Evolutionary conservation across 2,888 invertebrate genomes (phyloP).

Genomic region (Napeogenes sylphis): DNA sequence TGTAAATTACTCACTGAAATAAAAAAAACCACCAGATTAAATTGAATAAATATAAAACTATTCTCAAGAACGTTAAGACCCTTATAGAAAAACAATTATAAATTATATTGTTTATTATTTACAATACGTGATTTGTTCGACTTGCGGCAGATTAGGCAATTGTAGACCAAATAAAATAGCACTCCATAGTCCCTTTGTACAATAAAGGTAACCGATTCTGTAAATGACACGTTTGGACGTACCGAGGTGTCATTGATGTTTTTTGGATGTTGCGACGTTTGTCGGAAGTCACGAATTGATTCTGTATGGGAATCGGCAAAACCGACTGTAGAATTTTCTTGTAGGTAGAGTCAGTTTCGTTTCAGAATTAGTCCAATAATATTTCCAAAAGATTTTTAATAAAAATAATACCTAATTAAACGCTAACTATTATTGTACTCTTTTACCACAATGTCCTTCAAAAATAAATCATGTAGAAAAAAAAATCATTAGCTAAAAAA

Average conservation of each 20-base stretch:
- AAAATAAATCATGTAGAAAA: too few species aligned
- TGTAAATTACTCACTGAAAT: not conserved
- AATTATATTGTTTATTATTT: too few species aligned
- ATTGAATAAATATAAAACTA: too few species aligned
- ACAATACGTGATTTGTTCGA: too few species aligned
- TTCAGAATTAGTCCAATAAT: constrained; percentile 1
- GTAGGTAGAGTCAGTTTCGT: not conserved
- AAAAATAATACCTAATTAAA: too few species aligned
- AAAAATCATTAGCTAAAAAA: not conserved
- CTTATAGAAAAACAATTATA: too few species aligned
- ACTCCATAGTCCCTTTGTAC: constrained; percentile 35
- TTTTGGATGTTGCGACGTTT: constrained; percentile 35
- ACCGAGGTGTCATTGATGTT: constrained; percentile 36
- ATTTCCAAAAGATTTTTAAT: not conserved
- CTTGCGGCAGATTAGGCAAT: constrained; percentile 33
- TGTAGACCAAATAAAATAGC: constrained; percentile 24
- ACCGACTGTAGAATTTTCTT: constrained; percentile 18
- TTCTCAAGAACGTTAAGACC: too few species aligned
- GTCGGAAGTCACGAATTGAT: constrained; percentile 40
- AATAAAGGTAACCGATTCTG: constrained; percentile 36
- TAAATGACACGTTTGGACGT: constrained; percentile 39
- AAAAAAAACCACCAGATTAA: too few species aligned
- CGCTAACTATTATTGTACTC: too few species aligned
- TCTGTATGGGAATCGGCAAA: constrained; percentile 34
- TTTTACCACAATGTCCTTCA: too few species aligned